These are phyloP conservation scores for Quadroppia sp. DNA, from an alignment of 2,888 invertebrate genomes.

Conservation along the genomic window DNA sequence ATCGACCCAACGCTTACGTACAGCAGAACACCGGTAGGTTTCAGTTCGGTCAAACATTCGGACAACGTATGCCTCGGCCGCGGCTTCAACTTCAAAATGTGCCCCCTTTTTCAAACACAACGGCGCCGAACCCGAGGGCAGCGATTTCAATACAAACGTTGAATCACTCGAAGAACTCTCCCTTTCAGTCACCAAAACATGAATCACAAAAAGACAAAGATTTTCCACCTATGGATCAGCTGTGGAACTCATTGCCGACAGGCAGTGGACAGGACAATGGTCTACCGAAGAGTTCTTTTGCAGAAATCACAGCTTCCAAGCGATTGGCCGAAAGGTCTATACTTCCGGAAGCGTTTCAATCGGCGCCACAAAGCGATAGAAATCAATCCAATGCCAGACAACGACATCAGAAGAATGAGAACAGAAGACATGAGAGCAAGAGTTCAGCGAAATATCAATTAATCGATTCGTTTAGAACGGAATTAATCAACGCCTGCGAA, in stretches of 20 bases:
- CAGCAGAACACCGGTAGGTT: not conserved
- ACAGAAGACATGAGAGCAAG: conserved; percentile 6
- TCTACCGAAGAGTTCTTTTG: conserved; percentile 8
- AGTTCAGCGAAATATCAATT: not conserved
- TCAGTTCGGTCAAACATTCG: not conserved
- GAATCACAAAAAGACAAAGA: conserved; percentile 5
- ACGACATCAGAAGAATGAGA: conserved; percentile 1
- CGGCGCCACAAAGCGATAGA: not conserved
- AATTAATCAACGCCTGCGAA: not conserved
- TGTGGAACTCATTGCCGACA: not conserved
- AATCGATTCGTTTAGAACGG: too few relatives aligned
- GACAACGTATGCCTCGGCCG: conserved; percentile 9
- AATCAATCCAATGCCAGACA: not conserved
- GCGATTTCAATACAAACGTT: conserved; percentile 19
- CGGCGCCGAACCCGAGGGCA: not conserved
- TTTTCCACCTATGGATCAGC: conserved; percentile 24
- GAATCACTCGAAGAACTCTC: conserved; percentile 40
- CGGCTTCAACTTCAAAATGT: not conserved
- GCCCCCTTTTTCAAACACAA: not conserved
- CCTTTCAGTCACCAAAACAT: conserved; percentile 36
- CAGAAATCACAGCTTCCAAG: conserved; percentile 8
- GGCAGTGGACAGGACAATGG: not conserved
- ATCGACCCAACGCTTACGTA: not conserved
- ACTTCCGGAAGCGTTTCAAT: not conserved
- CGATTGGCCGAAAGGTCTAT: not conserved